Base-by-base conservation (phyloP, 2,113 vertebrate genomes). In the Salvelinus sp. region DNA sequence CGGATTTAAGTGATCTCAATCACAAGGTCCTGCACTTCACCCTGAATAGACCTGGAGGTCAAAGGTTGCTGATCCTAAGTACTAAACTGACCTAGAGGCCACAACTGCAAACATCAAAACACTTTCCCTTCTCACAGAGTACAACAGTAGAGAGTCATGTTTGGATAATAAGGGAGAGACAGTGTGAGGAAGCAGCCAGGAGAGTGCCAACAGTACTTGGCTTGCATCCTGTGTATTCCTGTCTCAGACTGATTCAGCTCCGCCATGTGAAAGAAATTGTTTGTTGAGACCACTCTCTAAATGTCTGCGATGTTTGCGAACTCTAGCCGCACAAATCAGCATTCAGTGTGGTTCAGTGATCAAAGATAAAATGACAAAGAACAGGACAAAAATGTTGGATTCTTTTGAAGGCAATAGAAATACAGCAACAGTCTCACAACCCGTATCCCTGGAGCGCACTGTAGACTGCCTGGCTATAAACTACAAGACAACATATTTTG, bases 291-390 rank as follows among this genome's bases (percentile, higher is more conserved):
- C 23, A 6, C 23, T 14, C 25, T 16, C 25, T 67, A 28, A 67
- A 67, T 28, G 27, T 16, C 23, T 30, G 10, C 65, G 23, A 30
- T 67, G 27, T 67, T 33, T 67, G 65, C 5, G 65, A 67, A 67
- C 65, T 67, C 27, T 67, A 67, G 65, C 65, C 6, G 65, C 65
- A 67, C 65, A 67, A 67, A 67, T 67, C 65, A 67, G 27, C 14
- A 14, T 30, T 18, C 25, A 67, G 25, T 28, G 16, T 27, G 65
- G 23, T 67, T 67, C 65, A 67, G 23, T 30, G 25, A 67, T 27
- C 65, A 14, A 30, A 33, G 23, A 67, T 67, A 27, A 30, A 44
- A 44, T 44, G 38, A 10, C 38, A 67, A 67, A 30, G 38, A 12
- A 44, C 38, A 33, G 23, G 65, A 30, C 1, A 67, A 30, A 44